A percentile compares a stretch with the other conserved stretches of the same genome.
phyloP scores from a whole-genome alignment of 2,888 invertebrate genomes.

The Smittia aterrima region DNA sequence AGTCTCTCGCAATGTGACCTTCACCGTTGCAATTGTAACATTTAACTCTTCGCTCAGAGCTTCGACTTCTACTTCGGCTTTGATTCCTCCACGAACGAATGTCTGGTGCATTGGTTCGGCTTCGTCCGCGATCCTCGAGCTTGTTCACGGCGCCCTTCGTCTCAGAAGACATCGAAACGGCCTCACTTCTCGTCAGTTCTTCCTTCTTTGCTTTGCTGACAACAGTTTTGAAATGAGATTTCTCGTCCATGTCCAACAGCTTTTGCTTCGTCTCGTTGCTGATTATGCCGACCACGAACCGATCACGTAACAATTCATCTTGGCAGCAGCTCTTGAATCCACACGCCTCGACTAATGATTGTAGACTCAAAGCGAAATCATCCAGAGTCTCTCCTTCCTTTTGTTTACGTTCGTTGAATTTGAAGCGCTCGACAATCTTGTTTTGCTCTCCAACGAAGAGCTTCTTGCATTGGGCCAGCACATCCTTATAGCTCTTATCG shows the following conservation, averaged over 20 bases:
- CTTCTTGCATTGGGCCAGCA: background rate
- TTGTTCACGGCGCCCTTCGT: too few species aligned
- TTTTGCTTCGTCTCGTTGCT: too few species aligned
- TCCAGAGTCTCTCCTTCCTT: background rate
- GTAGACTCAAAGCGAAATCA: background rate
- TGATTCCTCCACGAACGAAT: too few species aligned
- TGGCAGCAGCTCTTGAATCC: too few species aligned
- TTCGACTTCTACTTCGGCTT: too few species aligned
- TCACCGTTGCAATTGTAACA: background rate
- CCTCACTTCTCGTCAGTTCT: background rate
- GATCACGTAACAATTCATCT: too few species aligned
- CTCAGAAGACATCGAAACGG: background rate
- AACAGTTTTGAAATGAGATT: background rate
- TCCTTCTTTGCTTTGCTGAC: background rate
- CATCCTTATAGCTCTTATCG: background rate
- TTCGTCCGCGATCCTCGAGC: too few species aligned
- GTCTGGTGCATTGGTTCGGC: too few species aligned
- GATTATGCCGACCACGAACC: too few species aligned
- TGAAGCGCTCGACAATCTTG: background rate
- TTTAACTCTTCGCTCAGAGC: too few species aligned
- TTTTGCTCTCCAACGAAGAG: background rate
- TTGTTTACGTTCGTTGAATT: background rate
- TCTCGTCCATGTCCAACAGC: too few species aligned
- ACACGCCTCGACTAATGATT: background rate
- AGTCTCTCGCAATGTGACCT: background rate